Base-by-base conservation (phyloP, 2,113 vertebrate genomes). In the Psilopsiagon aymara region DNA sequence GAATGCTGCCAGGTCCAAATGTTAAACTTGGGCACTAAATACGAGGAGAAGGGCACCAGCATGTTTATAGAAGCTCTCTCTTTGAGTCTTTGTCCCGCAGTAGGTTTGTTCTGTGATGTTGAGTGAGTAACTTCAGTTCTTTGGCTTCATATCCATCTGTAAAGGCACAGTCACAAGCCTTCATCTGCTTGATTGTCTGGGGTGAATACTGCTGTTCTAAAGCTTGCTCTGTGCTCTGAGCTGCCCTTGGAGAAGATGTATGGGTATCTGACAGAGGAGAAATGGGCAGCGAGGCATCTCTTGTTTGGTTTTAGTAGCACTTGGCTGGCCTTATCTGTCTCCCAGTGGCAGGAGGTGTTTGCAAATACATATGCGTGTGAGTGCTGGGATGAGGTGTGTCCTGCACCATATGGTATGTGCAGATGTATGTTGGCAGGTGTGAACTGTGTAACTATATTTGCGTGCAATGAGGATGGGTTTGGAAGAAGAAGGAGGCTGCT, bases 261-360 rank as follows among this genome's bases (percentile, higher is more conserved):
- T 25, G 31, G 23, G 43, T 20, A 4, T 28, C 46, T 52, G 44
- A 17, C 13, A 29, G 63, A 63, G 71, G 29, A 69, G 68, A 44
- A 77, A 28, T 13, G 91, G 82, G 78, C 78, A 74, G 49, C 0
- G 0, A 70, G 49, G 53, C 31, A 16, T 70, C 70, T 86, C 35
- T 37, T 80, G 51, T 60, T 90, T 63, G 55, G 43, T 43, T 92
- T 93, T 7, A 44, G 53, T 1, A 64, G 90, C 27, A 2, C 76
- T 88, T 92, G 92, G 79, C 79, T 90, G 92, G 87, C 37, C 33
- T 88, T 5, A 6, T 68, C 55, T 3, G 7, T 88, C 60, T 93
- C 59, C 86, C 88, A 57, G 82, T 37, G 76, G 93, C 93, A 94
- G 94, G 88, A 88, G 43, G 88, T 93, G 91, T 96, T 94, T 94